Conservation (phyloP, 1,140 invertebrate genomes). For the Drosophila pectinifera region DNA sequence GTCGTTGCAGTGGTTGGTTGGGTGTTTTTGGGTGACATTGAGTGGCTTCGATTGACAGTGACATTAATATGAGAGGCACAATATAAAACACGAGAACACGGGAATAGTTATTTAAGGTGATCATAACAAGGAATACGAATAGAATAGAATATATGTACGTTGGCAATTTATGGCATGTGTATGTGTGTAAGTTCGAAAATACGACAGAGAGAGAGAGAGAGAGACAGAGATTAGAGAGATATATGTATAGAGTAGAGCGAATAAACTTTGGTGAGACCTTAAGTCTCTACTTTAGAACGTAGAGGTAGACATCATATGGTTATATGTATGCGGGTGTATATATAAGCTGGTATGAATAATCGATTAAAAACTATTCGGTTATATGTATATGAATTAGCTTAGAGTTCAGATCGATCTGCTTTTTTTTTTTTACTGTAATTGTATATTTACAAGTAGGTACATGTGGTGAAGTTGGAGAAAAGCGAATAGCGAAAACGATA, state of each 20-base stretch:
- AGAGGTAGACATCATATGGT: slow-evolving; percentile 22
- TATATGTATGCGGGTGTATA: slow-evolving; percentile 33
- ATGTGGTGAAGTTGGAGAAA: slow-evolving; percentile 29
- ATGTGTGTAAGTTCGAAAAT: slow-evolving; percentile 9
- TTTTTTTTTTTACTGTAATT: slow-evolving; percentile 21
- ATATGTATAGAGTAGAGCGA: slow-evolving; percentile 24
- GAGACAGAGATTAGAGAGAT: slow-evolving; percentile 28
- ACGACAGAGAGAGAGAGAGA: slow-evolving; percentile 34
- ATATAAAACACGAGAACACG: slow-evolving; percentile 38
- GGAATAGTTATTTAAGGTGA: slow-evolving; percentile 30
- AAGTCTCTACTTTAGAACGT: slow-evolving; percentile 5
- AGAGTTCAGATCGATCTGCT: slow-evolving; percentile 4
- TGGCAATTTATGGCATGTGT: slow-evolving; percentile 22
- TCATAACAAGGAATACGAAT: slow-evolving; percentile 40
- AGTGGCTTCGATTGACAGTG: slow-evolving; percentile 26
- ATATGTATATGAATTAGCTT: slow-evolving; percentile 41
- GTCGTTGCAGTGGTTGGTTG: slow-evolving; percentile 38
- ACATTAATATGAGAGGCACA: slow-evolving; percentile 31
- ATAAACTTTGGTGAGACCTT: slow-evolving; percentile 12
- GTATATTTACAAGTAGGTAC: slow-evolving; percentile 36
- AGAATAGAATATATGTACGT: slow-evolving; percentile 15
- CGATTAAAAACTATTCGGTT: slow-evolving; percentile 23
- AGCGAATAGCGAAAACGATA: slow-evolving; percentile 38
- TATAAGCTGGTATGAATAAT: slow-evolving; percentile 35
- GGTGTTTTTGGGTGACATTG: slow-evolving; percentile 31